Percentiles rank a stretch among this genome's conserved stretches.
Conservation (phyloP, 2,888 invertebrate species). For the Amphipyra berbera region DNA sequence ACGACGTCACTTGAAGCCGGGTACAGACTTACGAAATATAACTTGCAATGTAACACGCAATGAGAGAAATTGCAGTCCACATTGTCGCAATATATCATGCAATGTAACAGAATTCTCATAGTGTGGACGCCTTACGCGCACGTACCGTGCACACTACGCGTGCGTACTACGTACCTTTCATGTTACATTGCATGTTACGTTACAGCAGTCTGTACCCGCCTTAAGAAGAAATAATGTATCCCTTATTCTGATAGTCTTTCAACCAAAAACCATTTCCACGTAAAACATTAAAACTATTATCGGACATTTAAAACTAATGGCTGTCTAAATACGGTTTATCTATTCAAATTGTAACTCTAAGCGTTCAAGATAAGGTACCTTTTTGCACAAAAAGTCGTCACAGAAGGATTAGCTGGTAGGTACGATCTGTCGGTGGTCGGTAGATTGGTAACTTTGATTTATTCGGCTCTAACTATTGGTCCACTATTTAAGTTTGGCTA, state of each 20-base stretch:
- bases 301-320: slow-evolving; percentile 43
- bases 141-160: too few relatives aligned
- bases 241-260: slow-evolving; percentile 13
- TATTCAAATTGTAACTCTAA: slow-evolving; percentile 18
- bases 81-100: too few relatives aligned
- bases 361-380: slow-evolving; percentile 14
- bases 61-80: too few relatives aligned
- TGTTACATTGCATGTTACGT: too few relatives aligned
- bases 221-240: not conserved
- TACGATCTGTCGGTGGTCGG: slow-evolving; percentile 38
- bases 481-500: slow-evolving; percentile 23
- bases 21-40: too few relatives aligned
- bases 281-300: slow-evolving; percentile 37
- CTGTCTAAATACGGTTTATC: slow-evolving; percentile 33
- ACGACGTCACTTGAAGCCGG: too few relatives aligned
- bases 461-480: slow-evolving; percentile 41
- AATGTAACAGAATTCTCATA: too few relatives aligned
- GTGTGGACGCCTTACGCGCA: too few relatives aligned
- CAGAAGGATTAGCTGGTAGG: slow-evolving; percentile 39
- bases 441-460: slow-evolving; percentile 57
- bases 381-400: slow-evolving; percentile 26
- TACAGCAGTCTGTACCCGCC: too few relatives aligned
- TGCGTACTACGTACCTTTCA: too few relatives aligned
- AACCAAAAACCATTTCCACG: slow-evolving; percentile 28
- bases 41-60: too few relatives aligned